Base-by-base conservation (phyloP, 2,113 vertebrate genomes). In the Myocastor coypus region DNA sequence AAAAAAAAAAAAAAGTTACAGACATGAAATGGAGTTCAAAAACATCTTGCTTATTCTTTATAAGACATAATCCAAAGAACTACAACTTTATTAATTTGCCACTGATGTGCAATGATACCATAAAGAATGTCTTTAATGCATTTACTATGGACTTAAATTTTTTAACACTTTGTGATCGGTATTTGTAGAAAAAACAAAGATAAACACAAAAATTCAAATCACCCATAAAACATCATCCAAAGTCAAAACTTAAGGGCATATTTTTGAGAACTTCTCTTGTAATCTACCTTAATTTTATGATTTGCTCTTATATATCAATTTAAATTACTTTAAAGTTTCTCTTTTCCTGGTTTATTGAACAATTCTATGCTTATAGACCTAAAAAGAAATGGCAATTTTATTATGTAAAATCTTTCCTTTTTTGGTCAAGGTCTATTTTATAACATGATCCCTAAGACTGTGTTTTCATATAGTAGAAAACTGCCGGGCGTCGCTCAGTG, bases 171-270 rank as follows among this genome's bases (percentile, higher is more conserved):
- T 71, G 0, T 82, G 68, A 66, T 17, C 91, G 32, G 19, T 50
- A 83, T 84, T 92, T 55, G 14, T 40, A 26, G 89, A 34, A 82
- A 96, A 95, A 96, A n/a, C n/a, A n/a, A 81, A 91, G 17, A 86
- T 17, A 75, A 87, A 90, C 7, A 95, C 37, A 83, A 85, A 91
- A 22, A 3, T 91, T 83, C 77, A 84, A 81, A 63, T 86, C 20
- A 89, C 61, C 46, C 40, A 81, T 30, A 61, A 75, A 73, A 63
- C 40, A 24, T 82, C 52, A 40, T 63, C n/a, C n/a, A 90, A 90
- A 94, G 90, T 59, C 42, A 87, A 91, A 69, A 42, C 28, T 73
- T 50, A 13, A 50, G 37, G 19, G 7, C 6, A 30, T 40, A 28
- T n/a, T 90, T 50, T 80, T 83, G 40, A 75, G n/a, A 26, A 24